A percentile compares a stretch with the other conserved stretches of the same genome.
Conservation (phyloP, 2,113 vertebrate species). For the Noturus placidus region DNA sequence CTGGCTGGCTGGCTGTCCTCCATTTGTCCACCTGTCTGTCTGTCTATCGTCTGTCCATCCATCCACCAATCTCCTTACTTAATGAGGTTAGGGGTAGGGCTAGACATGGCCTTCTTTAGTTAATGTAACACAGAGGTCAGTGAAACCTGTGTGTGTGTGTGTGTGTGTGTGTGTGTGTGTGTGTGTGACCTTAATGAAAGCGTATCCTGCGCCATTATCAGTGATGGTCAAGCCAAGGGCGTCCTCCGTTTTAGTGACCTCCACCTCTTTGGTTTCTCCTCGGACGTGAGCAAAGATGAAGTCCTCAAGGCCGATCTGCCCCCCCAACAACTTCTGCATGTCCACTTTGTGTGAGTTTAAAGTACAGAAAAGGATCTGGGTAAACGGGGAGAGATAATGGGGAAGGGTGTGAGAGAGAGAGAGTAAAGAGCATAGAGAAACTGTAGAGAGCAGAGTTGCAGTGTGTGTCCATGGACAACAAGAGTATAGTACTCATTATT, state of each 20-base stretch:
- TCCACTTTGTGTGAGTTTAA: conserved; percentile 97
- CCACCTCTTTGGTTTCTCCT: conserved; percentile 94
- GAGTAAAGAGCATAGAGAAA: not conserved
- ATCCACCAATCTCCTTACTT: not conserved
- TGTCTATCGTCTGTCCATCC: not conserved
- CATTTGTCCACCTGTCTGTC: not conserved
- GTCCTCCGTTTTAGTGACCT: conserved; percentile 92
- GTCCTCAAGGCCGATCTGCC: conserved; percentile 95
- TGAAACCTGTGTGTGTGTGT: not conserved
- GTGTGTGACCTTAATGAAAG: conserved; percentile 87
- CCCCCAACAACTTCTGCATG: conserved; percentile 95
- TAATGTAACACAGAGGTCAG: not conserved
- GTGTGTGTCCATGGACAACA: not conserved
- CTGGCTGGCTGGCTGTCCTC: not conserved
- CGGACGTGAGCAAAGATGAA: conserved; percentile 95
- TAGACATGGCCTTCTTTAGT: not conserved
- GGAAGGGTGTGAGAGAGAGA: not conserved
- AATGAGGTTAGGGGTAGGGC: not conserved
- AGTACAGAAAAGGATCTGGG: conserved; percentile 95
- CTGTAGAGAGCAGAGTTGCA: not conserved
- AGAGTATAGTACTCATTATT: not conserved
- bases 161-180: conserved; percentile 8
- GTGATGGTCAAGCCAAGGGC: conserved; percentile 97
- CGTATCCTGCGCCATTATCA: conserved; percentile 92
- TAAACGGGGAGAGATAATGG: not conserved